Evolutionary conservation across 2,797 vertebrate genomes (phyloP).

Genomic region (Enteromius anoplus): DNA sequence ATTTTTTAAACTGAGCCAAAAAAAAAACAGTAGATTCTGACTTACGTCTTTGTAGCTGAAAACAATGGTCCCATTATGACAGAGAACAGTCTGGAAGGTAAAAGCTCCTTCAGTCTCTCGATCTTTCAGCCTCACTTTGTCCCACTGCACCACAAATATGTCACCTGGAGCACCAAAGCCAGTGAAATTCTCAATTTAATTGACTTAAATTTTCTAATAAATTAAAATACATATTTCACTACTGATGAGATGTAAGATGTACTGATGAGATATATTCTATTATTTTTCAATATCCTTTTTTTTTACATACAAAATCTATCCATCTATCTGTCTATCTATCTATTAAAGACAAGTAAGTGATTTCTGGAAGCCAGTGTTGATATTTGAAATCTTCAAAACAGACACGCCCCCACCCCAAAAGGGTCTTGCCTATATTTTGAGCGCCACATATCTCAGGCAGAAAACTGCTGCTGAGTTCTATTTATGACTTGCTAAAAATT

Average conservation of each 20-base stretch:
- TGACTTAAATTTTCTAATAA: background rate
- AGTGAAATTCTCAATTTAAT: background rate
- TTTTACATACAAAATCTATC: background rate
- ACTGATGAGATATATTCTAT: background rate
- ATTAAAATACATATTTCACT: background rate
- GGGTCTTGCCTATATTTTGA: too few relatives aligned
- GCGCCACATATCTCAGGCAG: too few relatives aligned
- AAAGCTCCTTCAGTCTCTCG: slow-evolving; percentile 86
- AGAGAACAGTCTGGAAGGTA: slow-evolving; percentile 90
- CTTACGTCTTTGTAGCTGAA: slow-evolving; percentile 91
- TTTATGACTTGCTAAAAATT: too few relatives aligned
- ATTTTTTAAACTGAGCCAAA: background rate
- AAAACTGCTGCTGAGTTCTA: too few relatives aligned
- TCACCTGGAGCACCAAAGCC: slow-evolving; percentile 76
- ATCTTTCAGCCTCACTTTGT: slow-evolving; percentile 89
- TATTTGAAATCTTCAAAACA: too few relatives aligned
- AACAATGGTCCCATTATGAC: slow-evolving; percentile 85
- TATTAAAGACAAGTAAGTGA: too few relatives aligned
- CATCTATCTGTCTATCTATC: too few relatives aligned
- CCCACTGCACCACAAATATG: slow-evolving; percentile 93
- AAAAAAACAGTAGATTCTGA: slow-evolving; percentile 10
- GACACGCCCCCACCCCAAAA: too few relatives aligned
- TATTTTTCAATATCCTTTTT: background rate
- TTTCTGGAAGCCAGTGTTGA: too few relatives aligned
- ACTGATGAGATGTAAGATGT: background rate